Evolutionary conservation across 1,140 invertebrate genomes (phyloP).

Genomic region (Ganaspis sp.): DNA sequence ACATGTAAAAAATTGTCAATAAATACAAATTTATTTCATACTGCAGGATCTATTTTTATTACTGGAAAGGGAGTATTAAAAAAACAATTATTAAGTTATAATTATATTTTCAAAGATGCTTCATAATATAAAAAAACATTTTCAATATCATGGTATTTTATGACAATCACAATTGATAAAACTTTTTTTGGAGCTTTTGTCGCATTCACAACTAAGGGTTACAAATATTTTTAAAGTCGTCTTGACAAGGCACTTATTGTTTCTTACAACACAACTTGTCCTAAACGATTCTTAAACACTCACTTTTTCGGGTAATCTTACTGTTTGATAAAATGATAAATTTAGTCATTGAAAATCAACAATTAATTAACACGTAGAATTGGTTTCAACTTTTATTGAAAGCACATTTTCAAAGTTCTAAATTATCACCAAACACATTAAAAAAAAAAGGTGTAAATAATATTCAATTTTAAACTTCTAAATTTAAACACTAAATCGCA

Average conservation of each 20-base stretch:
- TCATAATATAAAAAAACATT: conserved; percentile 24
- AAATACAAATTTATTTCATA: conserved; percentile 3
- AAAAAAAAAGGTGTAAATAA: too few relatives aligned
- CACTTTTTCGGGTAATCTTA: neutral
- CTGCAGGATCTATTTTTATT: neutral
- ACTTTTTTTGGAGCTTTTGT: neutral
- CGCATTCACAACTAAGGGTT: neutral
- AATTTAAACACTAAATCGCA: too few relatives aligned
- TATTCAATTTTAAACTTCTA: too few relatives aligned
- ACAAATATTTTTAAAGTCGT: neutral
- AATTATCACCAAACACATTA: too few relatives aligned
- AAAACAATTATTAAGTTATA: neutral
- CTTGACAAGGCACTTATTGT: neutral
- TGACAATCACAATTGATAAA: conserved; percentile 28
- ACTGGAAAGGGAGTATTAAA: neutral
- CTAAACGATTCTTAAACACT: too few relatives aligned
- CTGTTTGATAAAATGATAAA: neutral
- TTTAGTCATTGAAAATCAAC: too few relatives aligned
- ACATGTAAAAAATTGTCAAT: neutral
- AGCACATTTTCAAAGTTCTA: too few relatives aligned
- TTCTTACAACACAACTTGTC: neutral
- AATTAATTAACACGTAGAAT: too few relatives aligned
- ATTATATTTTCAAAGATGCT: neutral
- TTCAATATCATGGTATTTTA: conserved; percentile 21
- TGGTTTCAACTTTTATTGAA: too few relatives aligned